phyloP scores from a whole-genome alignment of 2,113 vertebrate genomes.

The Mustela lutreola region DNA sequence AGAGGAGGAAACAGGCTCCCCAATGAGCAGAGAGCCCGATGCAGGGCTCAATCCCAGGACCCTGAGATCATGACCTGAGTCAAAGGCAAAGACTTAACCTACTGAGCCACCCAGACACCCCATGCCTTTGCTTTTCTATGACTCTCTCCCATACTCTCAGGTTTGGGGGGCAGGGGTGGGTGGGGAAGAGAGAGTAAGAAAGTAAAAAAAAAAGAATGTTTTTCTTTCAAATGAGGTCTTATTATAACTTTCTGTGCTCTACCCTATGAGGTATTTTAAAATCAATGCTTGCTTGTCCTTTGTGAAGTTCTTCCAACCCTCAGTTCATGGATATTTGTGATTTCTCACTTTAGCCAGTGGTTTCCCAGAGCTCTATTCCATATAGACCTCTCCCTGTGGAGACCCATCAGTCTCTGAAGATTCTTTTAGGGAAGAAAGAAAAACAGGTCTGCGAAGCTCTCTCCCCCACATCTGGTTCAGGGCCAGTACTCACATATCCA shows the following conservation, averaged over 20 bases:
- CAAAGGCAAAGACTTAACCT: no score
- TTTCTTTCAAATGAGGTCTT: background rate
- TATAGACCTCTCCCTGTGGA: background rate
- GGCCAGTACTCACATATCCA: no score
- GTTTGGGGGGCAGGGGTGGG: background rate
- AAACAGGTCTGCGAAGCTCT: background rate
- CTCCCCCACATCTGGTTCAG: background rate
- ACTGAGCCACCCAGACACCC: no score
- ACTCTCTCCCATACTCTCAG: background rate
- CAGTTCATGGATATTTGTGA: background rate
- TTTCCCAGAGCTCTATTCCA: background rate
- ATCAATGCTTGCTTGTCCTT: background rate
- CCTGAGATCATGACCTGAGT: no score
- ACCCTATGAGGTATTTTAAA: background rate
- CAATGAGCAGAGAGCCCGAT: no score
- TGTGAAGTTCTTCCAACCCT: background rate
- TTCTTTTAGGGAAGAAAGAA: background rate
- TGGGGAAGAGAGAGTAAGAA: background rate
- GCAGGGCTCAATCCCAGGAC: no score
- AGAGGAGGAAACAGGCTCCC: no score
- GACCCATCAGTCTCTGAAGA: background rate
- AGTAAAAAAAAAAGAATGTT: background rate
- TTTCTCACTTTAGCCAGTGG: background rate
- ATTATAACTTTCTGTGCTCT: background rate
- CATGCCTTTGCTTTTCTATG: background rate